A percentile compares a stretch with the other conserved stretches of the same genome.
These are phyloP conservation scores for Centropus bengalensis DNA, from an alignment of 2,113 vertebrate genomes.

Conservation along the genomic window DNA sequence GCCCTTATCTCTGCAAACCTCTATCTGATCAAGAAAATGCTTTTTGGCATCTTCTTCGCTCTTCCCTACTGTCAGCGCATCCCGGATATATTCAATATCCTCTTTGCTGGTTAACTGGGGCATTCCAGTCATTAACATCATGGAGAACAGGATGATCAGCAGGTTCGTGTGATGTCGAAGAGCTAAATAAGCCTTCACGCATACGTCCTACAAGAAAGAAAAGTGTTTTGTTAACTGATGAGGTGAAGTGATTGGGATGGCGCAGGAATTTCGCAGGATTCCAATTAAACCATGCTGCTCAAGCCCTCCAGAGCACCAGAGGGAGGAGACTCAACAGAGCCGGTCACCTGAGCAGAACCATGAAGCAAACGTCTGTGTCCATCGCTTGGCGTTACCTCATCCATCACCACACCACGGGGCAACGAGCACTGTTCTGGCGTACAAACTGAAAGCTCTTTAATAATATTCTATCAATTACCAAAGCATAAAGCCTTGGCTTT, in stretches of 20 bases:
- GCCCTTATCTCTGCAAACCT: slow-evolving; percentile 97
- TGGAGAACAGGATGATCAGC: slow-evolving; percentile 97
- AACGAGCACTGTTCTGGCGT: not conserved
- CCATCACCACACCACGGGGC: not conserved
- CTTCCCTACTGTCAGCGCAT: slow-evolving; percentile 92
- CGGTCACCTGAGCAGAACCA: accelerated
- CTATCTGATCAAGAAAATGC: slow-evolving; percentile 96
- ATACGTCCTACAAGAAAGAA: slow-evolving; percentile 82
- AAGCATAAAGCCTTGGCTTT: not conserved
- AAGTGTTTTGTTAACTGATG: not conserved
- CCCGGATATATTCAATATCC: slow-evolving; percentile 97
- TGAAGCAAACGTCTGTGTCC: not conserved
- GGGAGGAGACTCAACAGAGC: not conserved
- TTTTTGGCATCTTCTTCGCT: slow-evolving; percentile 91
- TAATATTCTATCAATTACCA: not conserved
- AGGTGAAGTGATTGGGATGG: not conserved
- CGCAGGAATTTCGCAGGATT: not conserved
- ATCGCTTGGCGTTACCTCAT: not conserved
- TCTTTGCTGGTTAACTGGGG: slow-evolving; percentile 97
- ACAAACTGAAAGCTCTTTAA: not conserved
- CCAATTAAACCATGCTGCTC: not conserved
- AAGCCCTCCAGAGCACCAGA: accelerated
- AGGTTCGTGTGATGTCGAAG: slow-evolving; percentile 97
- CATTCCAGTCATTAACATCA: slow-evolving; percentile 99
- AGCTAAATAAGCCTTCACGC: slow-evolving; percentile 93